A percentile compares a stretch with the other conserved stretches of the same genome.
phyloP scores from a whole-genome alignment of 2,113 vertebrate genomes.

The Acrocephalus kingi region DNA sequence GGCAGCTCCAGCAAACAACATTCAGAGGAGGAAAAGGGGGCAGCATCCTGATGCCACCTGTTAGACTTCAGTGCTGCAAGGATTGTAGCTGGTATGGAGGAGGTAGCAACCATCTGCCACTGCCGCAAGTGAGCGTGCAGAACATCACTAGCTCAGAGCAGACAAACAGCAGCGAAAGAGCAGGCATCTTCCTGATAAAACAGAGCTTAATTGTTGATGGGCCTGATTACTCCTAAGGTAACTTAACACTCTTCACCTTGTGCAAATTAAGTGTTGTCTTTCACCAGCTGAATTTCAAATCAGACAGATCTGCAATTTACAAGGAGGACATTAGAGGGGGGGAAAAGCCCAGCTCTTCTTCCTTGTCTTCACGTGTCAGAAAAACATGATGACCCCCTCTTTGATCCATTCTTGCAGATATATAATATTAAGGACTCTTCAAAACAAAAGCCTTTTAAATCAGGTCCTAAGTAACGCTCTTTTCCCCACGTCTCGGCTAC shows the following conservation, averaged over 20 bases:
- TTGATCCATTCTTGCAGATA: neutral
- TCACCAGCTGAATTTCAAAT: neutral
- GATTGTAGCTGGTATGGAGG: neutral
- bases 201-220: neutral
- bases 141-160: neutral
- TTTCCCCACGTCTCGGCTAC: neutral
- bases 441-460: neutral
- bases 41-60: neutral
- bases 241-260: neutral
- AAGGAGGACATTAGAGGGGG: neutral
- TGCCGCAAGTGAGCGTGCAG: rapidly evolving
- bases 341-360: neutral
- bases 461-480: neutral
- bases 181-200: neutral
- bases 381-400: neutral
- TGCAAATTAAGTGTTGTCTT: neutral
- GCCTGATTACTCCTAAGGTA: neutral
- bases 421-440: neutral
- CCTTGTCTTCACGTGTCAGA: neutral
- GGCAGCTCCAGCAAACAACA: neutral
- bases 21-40: neutral
- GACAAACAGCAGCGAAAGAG: neutral
- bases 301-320: neutral
- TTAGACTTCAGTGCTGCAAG: neutral
- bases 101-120: neutral